phyloP scores from a whole-genome alignment of 2,797 vertebrate genomes.

The Carcharodon carcharias region DNA sequence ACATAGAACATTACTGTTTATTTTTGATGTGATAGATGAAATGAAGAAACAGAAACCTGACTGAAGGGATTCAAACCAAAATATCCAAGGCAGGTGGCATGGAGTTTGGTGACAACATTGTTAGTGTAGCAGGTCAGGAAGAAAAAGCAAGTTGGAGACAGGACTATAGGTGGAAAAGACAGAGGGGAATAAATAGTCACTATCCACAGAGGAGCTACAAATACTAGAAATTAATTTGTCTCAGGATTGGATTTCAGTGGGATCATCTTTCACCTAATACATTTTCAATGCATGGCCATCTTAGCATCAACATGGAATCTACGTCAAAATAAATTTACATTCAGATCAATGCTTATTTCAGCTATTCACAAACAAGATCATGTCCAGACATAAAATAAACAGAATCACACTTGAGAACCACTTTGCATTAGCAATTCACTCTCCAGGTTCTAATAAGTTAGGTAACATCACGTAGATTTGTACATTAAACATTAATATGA shows the following conservation, averaged over 20 bases:
- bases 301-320: not conserved
- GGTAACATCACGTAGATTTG: not conserved
- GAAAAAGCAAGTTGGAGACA: not conserved
- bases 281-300: not conserved
- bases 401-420: not conserved
- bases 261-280: not conserved
- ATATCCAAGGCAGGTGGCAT: not conserved
- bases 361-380: not conserved
- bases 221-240: not conserved
- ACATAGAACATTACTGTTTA: not conserved
- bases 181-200: not conserved
- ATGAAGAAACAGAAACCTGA: not conserved
- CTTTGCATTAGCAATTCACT: not conserved
- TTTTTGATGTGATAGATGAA: not conserved
- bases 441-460: not conserved
- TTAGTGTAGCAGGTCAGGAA: too few relatives aligned
- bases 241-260: not conserved
- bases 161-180: not conserved
- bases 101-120: not conserved
- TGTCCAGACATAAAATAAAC: not conserved
- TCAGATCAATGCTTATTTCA: not conserved
- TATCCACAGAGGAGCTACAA: not conserved
- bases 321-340: not conserved
- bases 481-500: not conserved
- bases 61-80: not conserved